Evolutionary conservation across 1,140 invertebrate genomes (phyloP), one percentile per base, ranked within the genome.

Genomic region (Euura saliciscinereae): DNA sequence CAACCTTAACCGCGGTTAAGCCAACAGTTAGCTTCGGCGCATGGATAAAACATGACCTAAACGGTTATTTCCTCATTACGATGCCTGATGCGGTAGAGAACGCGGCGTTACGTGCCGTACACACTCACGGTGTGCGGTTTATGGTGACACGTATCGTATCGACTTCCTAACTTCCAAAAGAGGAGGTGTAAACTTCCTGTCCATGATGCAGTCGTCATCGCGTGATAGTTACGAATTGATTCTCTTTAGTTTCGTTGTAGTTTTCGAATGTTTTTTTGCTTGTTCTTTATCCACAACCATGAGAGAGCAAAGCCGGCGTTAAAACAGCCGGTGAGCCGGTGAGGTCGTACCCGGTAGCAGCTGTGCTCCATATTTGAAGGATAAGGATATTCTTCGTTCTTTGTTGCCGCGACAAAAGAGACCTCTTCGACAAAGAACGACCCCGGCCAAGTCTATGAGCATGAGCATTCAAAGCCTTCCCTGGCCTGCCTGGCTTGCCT

Each of bases 351-450:
- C 28, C 28, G 28, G 28, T n/a, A 51, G 46, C 84, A 86, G 84
- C 84, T 86, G 84, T 83, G 46, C 46, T 85, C 84, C 81, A 86
- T 80, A 84, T 85, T 85, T 84, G 83, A 86, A 86, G 82, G 83
- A 86, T 84, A 83, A 81, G 46, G 28, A 28, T 51, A 84, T 85
- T 85, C 83, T 84, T 85, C 78, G 76, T 78, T 81, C 84, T 85
- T 85, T 85, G 83, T 86, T 78, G 80, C 69, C 70, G 73, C 79
- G 78, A 86, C 84, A 86, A 86, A 86, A 82, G 85, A 80, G 75
- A 73, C 78, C 80, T 78, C 75, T 79, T 78, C 83, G 80, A 84
- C 84, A 84, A 84, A 83, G 77, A 74, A 76, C 79, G 72, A 71
- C 69, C 70, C 74, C 73, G 71, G 71, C 70, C 43, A 70, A 73